phyloP scores from a whole-genome alignment of 2,888 invertebrate species.

The Choreutis nemorana region DNA sequence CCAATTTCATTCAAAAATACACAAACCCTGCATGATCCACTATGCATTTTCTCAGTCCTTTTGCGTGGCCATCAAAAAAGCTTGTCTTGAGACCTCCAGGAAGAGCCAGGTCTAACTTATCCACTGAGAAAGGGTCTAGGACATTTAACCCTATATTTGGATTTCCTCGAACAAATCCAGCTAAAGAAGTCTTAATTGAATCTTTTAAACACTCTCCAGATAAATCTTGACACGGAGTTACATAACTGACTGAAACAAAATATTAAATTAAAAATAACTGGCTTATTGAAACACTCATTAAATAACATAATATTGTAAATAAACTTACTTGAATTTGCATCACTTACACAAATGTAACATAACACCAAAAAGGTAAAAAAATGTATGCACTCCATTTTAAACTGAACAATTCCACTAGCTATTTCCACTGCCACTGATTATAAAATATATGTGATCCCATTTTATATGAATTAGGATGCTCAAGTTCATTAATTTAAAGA shows the following conservation, averaged over 20 bases:
- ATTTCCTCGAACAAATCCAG: constrained; percentile 22
- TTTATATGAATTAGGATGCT: no score
- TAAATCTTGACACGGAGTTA: constrained; percentile 20
- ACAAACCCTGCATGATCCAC: constrained; percentile 30
- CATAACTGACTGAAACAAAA: constrained; percentile 18
- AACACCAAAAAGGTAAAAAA: no score
- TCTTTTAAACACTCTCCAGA: constrained; percentile 24
- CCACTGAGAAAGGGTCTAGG: constrained; percentile 29
- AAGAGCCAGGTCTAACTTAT: constrained; percentile 22
- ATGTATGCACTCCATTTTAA: no score
- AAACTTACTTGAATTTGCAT: no score
- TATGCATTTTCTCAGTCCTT: constrained; percentile 27
- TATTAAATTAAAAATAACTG: constrained; percentile 3
- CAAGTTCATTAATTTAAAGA: no score
- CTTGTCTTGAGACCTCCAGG: constrained; percentile 25
- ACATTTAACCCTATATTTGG: constrained; percentile 24
- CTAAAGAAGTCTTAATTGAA: constrained; percentile 22
- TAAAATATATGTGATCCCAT: no score
- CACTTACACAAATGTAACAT: no score
- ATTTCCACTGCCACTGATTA: no score
- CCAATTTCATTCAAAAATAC: no score
- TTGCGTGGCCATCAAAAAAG: constrained; percentile 23
- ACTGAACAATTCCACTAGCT: no score
- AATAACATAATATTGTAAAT: no score
- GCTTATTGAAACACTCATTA: background rate